Evolutionary conservation across 2,113 vertebrate species (phyloP).

Genomic region (Pavo muticus): DNA sequence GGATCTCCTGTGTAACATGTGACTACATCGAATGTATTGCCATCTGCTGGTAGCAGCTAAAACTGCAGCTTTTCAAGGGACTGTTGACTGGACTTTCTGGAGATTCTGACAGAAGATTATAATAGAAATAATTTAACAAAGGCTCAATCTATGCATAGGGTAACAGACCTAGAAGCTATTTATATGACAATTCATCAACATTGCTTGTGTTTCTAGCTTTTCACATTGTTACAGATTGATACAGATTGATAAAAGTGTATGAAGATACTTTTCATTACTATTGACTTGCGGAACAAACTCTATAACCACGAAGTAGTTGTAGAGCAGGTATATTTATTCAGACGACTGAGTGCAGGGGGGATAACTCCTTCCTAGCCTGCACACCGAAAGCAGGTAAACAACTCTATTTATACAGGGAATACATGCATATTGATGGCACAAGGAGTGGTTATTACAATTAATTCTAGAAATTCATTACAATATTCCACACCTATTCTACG

Average conservation of each 20-base stretch:
- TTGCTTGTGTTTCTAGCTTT: neutral
- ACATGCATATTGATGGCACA: too few species aligned
- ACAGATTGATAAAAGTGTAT: neutral
- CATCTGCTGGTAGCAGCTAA: neutral
- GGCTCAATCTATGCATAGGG: neutral
- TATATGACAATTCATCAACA: neutral
- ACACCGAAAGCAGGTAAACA: too few species aligned
- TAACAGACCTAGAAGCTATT: neutral
- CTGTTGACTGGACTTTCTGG: too few species aligned
- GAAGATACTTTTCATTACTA: neutral
- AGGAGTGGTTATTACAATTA: too few species aligned
- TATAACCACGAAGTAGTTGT: too few species aligned
- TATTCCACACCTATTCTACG: too few species aligned
- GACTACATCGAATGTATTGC: neutral
- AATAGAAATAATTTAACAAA: neutral
- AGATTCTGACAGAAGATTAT: neutral
- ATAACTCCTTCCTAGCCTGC: too few species aligned
- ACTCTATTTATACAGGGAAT: too few species aligned
- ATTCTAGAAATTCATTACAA: too few species aligned
- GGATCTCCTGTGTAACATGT: neutral
- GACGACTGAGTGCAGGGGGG: too few species aligned
- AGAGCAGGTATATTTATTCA: too few species aligned
- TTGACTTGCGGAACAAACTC: too few species aligned
- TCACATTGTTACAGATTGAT: neutral
- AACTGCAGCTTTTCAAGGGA: neutral